Conservation (phyloP, 2,113 vertebrate genomes). For the Nipponia nippon region DNA sequence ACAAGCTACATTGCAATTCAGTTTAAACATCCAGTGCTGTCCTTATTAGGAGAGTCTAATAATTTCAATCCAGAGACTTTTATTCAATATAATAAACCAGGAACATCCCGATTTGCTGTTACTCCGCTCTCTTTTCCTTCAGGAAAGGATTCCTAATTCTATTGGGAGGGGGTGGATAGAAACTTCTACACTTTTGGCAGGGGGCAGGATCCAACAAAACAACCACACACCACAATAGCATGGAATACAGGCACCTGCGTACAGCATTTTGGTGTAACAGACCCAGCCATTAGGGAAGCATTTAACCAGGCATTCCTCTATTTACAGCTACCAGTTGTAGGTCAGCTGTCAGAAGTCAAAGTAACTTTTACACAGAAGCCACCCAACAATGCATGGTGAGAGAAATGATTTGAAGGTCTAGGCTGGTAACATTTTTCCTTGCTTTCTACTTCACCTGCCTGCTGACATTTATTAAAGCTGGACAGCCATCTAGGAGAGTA, state of each 20-base stretch:
- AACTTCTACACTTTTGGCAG: accelerated
- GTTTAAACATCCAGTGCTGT: background rate
- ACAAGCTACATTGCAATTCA: background rate
- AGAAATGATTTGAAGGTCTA: background rate
- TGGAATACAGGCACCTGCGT: background rate
- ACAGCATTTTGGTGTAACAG: background rate
- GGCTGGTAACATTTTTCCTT: background rate
- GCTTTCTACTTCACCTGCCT: background rate
- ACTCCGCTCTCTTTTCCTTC: background rate
- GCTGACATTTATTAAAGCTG: background rate
- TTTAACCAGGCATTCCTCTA: background rate
- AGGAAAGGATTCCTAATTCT: background rate
- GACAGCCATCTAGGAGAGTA: background rate
- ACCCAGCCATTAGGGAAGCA: background rate
- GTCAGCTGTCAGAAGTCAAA: background rate
- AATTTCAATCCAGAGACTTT: background rate
- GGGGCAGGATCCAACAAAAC: background rate
- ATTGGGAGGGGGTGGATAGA: accelerated
- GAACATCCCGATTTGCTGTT: background rate
- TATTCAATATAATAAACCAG: background rate
- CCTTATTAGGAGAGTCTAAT: background rate
- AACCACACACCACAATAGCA: background rate
- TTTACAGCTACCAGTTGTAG: background rate
- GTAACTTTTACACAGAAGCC: background rate
- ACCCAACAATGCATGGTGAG: background rate